phyloP scores from a whole-genome alignment of 1,140 invertebrate species.

The Ptiloglossa arizonensis region DNA sequence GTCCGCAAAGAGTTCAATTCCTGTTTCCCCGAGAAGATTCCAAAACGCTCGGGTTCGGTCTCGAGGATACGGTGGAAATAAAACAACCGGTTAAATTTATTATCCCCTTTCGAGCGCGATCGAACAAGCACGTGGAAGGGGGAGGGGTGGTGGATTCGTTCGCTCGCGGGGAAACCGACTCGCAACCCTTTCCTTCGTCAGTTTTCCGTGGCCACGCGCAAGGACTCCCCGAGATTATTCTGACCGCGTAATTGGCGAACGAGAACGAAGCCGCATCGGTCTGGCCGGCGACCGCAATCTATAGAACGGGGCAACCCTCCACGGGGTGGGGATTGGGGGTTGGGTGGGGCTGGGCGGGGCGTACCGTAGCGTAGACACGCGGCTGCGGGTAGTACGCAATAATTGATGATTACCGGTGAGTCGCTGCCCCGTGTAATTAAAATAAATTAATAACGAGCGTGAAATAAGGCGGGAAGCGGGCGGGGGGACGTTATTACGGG shows the following conservation, averaged over 20 bases:
- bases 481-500: slow-evolving; percentile 17
- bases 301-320: slow-evolving; percentile 3
- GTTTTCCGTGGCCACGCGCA: not conserved
- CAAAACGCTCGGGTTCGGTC: no score
- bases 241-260: slow-evolving; percentile 58
- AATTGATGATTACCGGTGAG: slow-evolving; percentile 75
- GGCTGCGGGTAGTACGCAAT: slow-evolving; percentile 63
- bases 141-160: no score
- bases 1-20: no score
- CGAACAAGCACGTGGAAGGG: no score
- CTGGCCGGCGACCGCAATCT: slow-evolving; percentile 54
- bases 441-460: slow-evolving; percentile 76
- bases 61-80: no score
- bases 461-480: slow-evolving; percentile 56
- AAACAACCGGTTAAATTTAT: no score
- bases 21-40: no score
- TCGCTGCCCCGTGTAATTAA: slow-evolving; percentile 71
- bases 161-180: no score
- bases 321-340: no score
- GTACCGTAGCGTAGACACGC: slow-evolving; percentile 28
- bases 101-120: no score
- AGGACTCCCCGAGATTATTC: slow-evolving; percentile 36
- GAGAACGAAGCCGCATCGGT: slow-evolving; percentile 39
- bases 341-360: no score
- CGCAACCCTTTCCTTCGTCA: not conserved